phyloP scores from a whole-genome alignment of 2,113 vertebrate species.

The Elachura formosa region DNA sequence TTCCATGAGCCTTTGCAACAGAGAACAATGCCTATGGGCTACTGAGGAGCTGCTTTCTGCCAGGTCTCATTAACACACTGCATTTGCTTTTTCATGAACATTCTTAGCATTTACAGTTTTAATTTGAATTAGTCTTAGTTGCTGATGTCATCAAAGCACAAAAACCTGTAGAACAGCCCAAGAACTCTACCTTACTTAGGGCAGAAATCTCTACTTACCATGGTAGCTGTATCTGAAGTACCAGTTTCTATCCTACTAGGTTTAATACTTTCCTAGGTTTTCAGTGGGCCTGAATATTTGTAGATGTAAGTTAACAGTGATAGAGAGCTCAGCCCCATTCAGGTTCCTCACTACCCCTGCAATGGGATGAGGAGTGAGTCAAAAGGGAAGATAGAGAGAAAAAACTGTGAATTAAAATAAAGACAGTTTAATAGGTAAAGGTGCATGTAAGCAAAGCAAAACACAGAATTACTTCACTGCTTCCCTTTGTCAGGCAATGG shows the following conservation, averaged over 20 bases:
- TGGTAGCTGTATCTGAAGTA: neutral
- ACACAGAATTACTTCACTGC: neutral
- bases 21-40: neutral
- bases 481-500: neutral
- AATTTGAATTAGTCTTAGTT: neutral
- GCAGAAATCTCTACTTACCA: neutral
- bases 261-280: neutral
- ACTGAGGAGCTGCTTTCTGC: neutral
- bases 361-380: neutral
- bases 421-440: neutral
- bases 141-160: neutral
- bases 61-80: neutral
- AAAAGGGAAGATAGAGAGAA: neutral
- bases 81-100: neutral
- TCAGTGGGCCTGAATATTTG: neutral
- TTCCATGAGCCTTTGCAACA: neutral
- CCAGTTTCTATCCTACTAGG: neutral
- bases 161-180: accelerated
- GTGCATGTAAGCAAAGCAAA: neutral
- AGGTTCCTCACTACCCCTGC: accelerated
- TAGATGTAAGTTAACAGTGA: neutral
- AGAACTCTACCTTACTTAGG: neutral
- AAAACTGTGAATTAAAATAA: neutral
- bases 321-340: neutral
- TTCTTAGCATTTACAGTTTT: neutral